Base-by-base conservation (phyloP, 2,888 invertebrate genomes). In the Machimus atricapillus region DNA sequence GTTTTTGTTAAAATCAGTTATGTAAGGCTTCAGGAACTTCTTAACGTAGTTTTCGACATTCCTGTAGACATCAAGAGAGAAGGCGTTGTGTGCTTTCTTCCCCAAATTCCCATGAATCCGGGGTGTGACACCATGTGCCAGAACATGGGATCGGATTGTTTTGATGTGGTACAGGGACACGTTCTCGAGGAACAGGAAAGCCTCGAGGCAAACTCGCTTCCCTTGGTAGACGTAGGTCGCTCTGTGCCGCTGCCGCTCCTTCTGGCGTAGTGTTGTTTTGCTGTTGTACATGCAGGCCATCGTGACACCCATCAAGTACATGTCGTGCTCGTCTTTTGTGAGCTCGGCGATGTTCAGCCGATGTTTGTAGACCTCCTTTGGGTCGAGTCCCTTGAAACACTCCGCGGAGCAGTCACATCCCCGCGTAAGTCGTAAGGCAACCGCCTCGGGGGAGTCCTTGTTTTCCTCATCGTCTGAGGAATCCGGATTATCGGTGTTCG, bases 281-380 rank as follows among this genome's bases (percentile, higher is more conserved):
- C 88, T 88, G 91, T 96, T 96, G 0, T 96, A 95, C 89, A 96
- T 93, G 90, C 96, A 96, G 0, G 96, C 96, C 96, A 96, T 96
- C 2, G 96, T 96, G 43, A 96, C 95, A n/a, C 96, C 96, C 96
- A 96, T 96, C 90, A 96, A 93, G 91, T 96, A 96, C 96, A 96
- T 96, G 91, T 96, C 96, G 91, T 96, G 96, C 91, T 96, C 96
- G 87, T 95, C 96, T 92, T 96, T 96, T 0, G 96, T 96, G 87
- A 96, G 91, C 91, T 96, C 96, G 0, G 96, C 96, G 88, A 96
- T 96, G 90, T 96, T 96, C 56, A 96, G 92, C 89, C 96, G 93
- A 91, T 96, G 96, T 81, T 95, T 94, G 90, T 96, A 96, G 1
- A 96, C 96, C 89, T 94, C 95, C 90, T 96, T 96, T 0, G 96